Evolutionary conservation across 2,797 vertebrate species (phyloP), one percentile per base, ranked within the genome.

Genomic region (Chiroxiphia lanceolata): DNA sequence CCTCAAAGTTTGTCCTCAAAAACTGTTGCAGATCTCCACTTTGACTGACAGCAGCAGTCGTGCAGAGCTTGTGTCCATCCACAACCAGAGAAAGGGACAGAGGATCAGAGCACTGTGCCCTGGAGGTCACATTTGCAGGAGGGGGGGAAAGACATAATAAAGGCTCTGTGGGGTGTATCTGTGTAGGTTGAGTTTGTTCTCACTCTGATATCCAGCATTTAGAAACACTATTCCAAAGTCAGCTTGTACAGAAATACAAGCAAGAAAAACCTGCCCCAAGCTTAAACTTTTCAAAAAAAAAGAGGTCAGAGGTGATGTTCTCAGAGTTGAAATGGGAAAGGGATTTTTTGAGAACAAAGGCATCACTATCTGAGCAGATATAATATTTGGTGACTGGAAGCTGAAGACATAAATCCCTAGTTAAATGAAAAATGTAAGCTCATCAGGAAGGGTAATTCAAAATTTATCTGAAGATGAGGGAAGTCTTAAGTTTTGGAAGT

Each of bases 31-130:
- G 47, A 64, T 67, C 44, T 83, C 59, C 40, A 3, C 60, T 90
- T 93, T 23, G n/a, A 44, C 69, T 70, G 51, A 10, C 10, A 7
- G 54, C 53, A 76, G 75, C 63, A 65, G 70, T 64, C 8, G 0
- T 88, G 77, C 86, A 61, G 93, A 87, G 71, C 78, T 90, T 68
- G 22, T 94, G 80, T 87, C 90, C 51, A 34, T 68, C 78, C 77
- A 40, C 47, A 70, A 23, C 17, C 16, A 8, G 59, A 87, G 74
- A 42, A 76, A 84, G 34, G 33, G 90, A 92, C 1, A 6, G 44
- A 60, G 77, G 90, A 94, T 95, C 93, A 95, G 40, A 91, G 34
- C 77, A 74, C 76, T 92, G 40, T 90, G 87, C 70, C 91, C 91
- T 60, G 26, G 33, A 76, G 86, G 74, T 89, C 77, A 82, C 40